Conservation (phyloP, 1,140 invertebrate genomes). For the Musca vetustissima region DNA sequence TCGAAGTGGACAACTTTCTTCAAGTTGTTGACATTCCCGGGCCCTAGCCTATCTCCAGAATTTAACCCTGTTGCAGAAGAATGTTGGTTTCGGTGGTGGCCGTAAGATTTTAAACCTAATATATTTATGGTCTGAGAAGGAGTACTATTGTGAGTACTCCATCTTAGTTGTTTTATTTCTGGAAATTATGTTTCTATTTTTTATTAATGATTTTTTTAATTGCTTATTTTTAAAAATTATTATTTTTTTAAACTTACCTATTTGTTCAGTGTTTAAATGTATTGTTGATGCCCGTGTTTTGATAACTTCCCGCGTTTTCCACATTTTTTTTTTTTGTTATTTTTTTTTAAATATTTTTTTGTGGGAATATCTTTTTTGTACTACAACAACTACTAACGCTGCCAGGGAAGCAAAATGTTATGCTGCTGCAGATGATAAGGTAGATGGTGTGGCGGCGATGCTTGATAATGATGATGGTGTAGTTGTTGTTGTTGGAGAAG, state of each 20-base stretch:
- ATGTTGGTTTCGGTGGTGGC: no score
- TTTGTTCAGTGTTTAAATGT: no score
- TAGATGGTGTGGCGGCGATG: conserved; percentile 29
- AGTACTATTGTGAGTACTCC: no score
- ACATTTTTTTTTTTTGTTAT: conserved; percentile 23
- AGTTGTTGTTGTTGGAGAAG: conserved; percentile 13
- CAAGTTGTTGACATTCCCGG: no score
- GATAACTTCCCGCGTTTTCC: background rate
- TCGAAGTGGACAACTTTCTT: no score
- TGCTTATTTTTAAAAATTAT: background rate
- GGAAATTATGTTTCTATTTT: no score
- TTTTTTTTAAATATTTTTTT: conserved; percentile 33
- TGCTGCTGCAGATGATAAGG: conserved; percentile 33
- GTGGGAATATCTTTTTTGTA: conserved; percentile 19
- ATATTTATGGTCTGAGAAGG: no score
- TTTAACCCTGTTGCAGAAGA: no score
- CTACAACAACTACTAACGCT: conserved; percentile 4
- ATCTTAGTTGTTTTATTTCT: no score
- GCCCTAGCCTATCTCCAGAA: no score
- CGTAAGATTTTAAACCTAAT: no score
- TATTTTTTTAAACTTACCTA: background rate
- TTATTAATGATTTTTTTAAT: no score
- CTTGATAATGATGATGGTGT: conserved; percentile 22
- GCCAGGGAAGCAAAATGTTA: conserved; percentile 24
- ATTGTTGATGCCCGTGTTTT: background rate